These are phyloP conservation scores for Drosophila persimilis DNA, from an alignment of 1,140 invertebrate genomes.

Conservation along the genomic window DNA sequence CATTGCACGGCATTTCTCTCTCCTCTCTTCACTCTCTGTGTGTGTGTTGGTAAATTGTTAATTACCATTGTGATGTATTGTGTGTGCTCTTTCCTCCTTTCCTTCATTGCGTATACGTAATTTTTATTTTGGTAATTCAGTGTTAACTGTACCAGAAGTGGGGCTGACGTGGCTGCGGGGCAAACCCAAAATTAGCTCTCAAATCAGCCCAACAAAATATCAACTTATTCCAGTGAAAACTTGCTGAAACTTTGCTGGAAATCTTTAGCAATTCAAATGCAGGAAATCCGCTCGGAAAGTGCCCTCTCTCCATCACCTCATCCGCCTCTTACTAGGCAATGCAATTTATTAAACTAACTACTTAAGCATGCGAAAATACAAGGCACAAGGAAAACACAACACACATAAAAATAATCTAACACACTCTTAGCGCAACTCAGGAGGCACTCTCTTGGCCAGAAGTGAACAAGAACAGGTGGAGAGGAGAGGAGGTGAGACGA, in stretches of 20 bases:
- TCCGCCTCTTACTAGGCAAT: slow-evolving; percentile 26
- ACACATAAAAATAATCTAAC: slow-evolving; percentile 72
- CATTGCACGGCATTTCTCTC: slow-evolving; percentile 5
- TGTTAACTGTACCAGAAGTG: neutral
- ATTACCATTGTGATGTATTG: slow-evolving; percentile 66
- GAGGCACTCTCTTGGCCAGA: slow-evolving; percentile 53
- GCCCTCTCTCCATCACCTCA: neutral
- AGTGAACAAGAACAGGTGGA: slow-evolving; percentile 9
- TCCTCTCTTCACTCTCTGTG: slow-evolving; percentile 1
- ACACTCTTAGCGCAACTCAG: slow-evolving; percentile 60
- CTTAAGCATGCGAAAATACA: slow-evolving; percentile 71
- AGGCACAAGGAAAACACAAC: slow-evolving; percentile 46
- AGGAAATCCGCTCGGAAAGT: slow-evolving; percentile 20
- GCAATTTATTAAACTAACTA: slow-evolving; percentile 80
- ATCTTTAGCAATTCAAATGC: slow-evolving; percentile 45
- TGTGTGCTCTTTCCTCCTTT: slow-evolving; percentile 13
- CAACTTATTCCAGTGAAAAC: slow-evolving; percentile 24
- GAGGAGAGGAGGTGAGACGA: neutral
- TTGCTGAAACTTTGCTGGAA: slow-evolving; percentile 16
- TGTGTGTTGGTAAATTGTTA: slow-evolving; percentile 52
- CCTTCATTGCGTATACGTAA: slow-evolving; percentile 36
- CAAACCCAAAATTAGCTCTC: slow-evolving; percentile 14
- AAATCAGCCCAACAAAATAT: slow-evolving; percentile 1
- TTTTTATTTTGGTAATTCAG: slow-evolving; percentile 17
- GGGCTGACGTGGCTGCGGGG: neutral